These are phyloP conservation scores for Drosophila pseudotakahashii DNA, from an alignment of 2,888 invertebrate species.

Conservation along the genomic window DNA sequence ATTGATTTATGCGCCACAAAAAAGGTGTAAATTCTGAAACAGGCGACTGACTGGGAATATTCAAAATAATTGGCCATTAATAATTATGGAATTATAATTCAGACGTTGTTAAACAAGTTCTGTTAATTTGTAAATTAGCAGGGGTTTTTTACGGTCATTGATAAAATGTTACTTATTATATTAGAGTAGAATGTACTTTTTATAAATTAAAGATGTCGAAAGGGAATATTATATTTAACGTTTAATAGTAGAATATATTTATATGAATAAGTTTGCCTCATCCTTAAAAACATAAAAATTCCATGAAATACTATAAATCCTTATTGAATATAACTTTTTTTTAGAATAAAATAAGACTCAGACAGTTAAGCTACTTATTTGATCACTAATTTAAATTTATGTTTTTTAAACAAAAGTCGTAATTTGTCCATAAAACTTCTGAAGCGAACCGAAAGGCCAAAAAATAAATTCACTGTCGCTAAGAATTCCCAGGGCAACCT, in stretches of 20 bases:
- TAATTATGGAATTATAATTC: background rate
- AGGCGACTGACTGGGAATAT: background rate
- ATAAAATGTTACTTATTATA: too few species aligned
- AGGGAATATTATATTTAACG: too few species aligned
- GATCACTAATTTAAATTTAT: slow-evolving; percentile 7
- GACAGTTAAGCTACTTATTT: slow-evolving; percentile 19
- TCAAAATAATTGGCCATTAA: background rate
- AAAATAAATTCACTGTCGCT: slow-evolving; percentile 14
- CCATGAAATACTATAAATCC: background rate
- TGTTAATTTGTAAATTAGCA: background rate
- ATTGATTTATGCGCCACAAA: background rate
- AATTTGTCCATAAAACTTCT: slow-evolving; percentile 2
- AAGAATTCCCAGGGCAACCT: slow-evolving; percentile 26
- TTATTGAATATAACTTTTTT: background rate
- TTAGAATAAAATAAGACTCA: background rate
- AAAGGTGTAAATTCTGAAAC: background rate
- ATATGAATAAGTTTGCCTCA: too few species aligned
- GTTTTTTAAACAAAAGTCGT: slow-evolving; percentile 3
- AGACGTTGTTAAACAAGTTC: background rate
- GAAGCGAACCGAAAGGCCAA: slow-evolving; percentile 9
- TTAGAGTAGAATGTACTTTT: too few species aligned
- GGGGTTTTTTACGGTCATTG: background rate
- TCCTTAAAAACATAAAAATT: background rate
- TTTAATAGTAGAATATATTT: too few species aligned
- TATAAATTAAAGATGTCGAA: too few species aligned